Evolutionary conservation across 2,888 invertebrate genomes (phyloP).

Genomic region (Sepiola atlantica): DNA sequence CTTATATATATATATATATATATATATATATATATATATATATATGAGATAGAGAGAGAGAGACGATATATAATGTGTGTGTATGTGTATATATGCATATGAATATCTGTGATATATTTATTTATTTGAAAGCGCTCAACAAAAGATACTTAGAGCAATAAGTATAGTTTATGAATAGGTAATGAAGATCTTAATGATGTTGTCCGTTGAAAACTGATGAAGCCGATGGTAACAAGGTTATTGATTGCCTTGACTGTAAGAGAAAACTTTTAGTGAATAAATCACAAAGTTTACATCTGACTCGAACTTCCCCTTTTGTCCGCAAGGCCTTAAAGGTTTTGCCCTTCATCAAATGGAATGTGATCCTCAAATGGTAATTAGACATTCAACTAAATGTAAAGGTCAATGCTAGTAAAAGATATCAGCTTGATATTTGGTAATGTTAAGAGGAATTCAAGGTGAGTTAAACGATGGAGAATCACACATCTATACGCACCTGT

Average conservation of each 20-base stretch:
- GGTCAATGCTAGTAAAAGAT: neutral
- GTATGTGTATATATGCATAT: neutral
- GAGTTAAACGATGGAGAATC: neutral
- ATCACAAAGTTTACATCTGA: neutral
- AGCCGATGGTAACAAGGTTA: neutral
- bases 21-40: neutral
- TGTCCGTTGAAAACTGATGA: neutral
- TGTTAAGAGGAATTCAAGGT: neutral
- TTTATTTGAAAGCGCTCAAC: neutral
- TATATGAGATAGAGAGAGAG: too few relatives aligned
- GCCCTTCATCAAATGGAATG: neutral
- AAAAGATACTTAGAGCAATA: neutral
- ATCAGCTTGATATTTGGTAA: neutral
- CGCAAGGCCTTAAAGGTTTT: neutral
- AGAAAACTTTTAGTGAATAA: neutral
- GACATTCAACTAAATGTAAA: neutral
- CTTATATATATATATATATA: neutral
- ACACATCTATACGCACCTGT: neutral
- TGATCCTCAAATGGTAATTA: constrained; percentile 2
- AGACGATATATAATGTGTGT: too few relatives aligned
- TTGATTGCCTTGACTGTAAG: neutral
- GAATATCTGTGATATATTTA: neutral
- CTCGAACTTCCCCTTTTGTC: neutral
- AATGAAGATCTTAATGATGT: neutral
- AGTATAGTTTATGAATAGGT: neutral